Conservation (phyloP, 2,113 vertebrate genomes). For the Trematocara nigrifrons region DNA sequence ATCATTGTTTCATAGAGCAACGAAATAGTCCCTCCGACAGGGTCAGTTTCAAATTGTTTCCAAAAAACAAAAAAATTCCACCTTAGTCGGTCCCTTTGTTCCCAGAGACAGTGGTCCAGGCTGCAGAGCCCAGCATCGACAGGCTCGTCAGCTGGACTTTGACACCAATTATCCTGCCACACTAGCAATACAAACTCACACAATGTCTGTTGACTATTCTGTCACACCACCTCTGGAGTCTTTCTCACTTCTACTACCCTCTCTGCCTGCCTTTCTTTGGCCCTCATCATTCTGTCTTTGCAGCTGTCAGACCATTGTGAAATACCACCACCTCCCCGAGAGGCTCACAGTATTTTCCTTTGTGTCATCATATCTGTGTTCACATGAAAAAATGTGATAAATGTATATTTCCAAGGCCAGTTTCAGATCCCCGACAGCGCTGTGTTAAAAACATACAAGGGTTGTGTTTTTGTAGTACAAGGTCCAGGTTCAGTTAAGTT, state of each 20-base stretch:
- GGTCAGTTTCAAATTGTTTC: background rate
- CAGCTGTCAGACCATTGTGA: background rate
- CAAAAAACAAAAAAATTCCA: background rate
- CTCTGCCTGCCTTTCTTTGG: background rate
- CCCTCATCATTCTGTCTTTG: background rate
- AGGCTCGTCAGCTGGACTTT: background rate
- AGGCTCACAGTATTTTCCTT: background rate
- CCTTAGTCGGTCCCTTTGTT: background rate
- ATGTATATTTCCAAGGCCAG: background rate
- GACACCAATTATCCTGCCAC: slow-evolving; percentile 16
- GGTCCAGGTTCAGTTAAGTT: background rate
- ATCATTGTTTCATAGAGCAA: background rate
- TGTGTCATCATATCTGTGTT: background rate
- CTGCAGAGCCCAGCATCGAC: background rate
- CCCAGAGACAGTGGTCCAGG: background rate
- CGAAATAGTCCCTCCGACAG: background rate
- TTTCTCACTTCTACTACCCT: background rate
- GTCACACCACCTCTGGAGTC: background rate
- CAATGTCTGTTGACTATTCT: background rate
- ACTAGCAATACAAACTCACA: background rate
- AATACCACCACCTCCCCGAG: background rate
- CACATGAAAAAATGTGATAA: background rate
- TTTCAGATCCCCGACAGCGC: background rate
- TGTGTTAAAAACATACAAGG: background rate
- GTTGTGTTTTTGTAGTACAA: background rate